Percentiles rank a stretch among this genome's conserved stretches.
Evolutionary conservation across 1,140 invertebrate species (phyloP).

Genomic region (Globodera rostochiensis): DNA sequence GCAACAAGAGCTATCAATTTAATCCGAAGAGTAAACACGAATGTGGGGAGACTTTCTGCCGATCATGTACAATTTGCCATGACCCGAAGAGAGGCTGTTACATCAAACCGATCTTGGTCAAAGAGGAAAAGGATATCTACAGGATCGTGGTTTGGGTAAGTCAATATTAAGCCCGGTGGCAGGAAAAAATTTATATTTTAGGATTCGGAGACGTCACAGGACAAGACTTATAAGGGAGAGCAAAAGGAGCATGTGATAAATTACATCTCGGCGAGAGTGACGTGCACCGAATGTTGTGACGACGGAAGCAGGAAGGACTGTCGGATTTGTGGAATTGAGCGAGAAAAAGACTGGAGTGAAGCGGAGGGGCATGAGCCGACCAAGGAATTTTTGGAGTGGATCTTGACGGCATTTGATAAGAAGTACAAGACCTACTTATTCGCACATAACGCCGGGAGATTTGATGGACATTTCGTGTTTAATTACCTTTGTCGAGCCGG

Average conservation of each 20-base stretch:
- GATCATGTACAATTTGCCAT: background rate
- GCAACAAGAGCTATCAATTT: background rate
- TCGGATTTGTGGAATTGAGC: background rate
- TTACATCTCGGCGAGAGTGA: background rate
- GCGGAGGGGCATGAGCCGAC: background rate
- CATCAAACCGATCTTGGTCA: background rate
- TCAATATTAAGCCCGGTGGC: too few species aligned
- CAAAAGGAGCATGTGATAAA: background rate
- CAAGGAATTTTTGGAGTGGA: background rate
- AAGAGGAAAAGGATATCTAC: background rate
- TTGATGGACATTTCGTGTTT: slow-evolving; percentile 3
- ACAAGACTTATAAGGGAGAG: background rate
- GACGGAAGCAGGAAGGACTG: background rate
- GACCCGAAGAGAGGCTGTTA: background rate
- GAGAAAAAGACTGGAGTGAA: background rate
- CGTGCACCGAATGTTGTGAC: background rate
- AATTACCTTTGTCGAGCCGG: background rate
- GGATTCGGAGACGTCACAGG: slow-evolving; percentile 1
- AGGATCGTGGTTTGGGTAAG: background rate
- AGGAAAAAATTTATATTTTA: too few species aligned
- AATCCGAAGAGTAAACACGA: background rate
- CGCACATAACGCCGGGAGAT: background rate
- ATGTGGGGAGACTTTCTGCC: background rate
- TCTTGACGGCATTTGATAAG: background rate
- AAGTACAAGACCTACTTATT: background rate